Conservation (phyloP, 2,797 vertebrate species). For the Botia almorhae region DNA sequence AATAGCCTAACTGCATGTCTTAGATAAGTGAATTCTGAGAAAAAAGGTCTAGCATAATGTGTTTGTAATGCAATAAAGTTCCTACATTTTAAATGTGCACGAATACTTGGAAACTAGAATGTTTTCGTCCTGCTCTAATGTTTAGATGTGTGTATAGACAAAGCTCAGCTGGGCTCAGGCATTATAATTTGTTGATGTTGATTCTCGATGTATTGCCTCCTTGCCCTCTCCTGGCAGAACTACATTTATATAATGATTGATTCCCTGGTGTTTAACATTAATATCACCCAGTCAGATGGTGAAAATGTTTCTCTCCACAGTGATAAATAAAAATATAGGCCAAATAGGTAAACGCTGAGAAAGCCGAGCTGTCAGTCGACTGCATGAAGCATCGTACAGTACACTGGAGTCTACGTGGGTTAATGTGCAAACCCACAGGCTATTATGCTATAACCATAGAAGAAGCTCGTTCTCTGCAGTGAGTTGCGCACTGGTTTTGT, state of each 20-base stretch:
- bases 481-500: neutral
- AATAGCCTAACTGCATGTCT: neutral
- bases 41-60: neutral
- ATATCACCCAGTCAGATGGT: neutral
- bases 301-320: neutral
- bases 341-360: neutral
- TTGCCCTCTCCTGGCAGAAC: slow-evolving; percentile 25
- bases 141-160: neutral
- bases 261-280: slow-evolving; percentile 11
- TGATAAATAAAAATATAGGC: neutral
- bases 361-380: slow-evolving; percentile 21
- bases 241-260: neutral
- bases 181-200: slow-evolving; percentile 16
- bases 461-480: neutral
- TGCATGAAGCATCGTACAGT: slow-evolving; percentile 8
- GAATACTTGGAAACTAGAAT: neutral
- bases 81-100: neutral
- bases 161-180: neutral
- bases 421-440: slow-evolving; percentile 31
- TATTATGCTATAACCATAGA: slow-evolving; percentile 2
- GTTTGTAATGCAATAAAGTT: neutral
- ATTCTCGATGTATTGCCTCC: slow-evolving; percentile 24
- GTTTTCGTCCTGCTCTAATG: neutral
- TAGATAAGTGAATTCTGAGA: neutral
- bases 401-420: slow-evolving; percentile 1